Evolutionary conservation across 2,797 vertebrate genomes (phyloP), one percentile per base, ranked within the genome.

Genomic region (Coranthus polyacanthus): DNA sequence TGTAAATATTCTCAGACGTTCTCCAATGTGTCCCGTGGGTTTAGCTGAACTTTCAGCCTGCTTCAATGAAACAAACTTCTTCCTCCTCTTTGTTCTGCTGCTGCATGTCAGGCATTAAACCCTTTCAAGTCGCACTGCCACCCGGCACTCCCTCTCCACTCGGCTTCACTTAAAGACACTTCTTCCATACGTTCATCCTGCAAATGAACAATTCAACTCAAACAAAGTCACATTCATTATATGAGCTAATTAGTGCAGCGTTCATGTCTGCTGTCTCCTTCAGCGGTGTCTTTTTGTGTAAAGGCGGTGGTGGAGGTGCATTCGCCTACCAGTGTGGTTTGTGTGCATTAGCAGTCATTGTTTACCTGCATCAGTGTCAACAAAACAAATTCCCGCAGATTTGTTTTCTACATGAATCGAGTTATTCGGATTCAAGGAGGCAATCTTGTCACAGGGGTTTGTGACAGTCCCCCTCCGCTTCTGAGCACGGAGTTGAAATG

Each of bases 1-100:
- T 63, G 82, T 85, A 88, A 87, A 87, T 88, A 85, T 88, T 87
- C 62, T 53, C 60, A 83, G 68, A 75, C 77, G 73, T 90, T 87
- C 83, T 79, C 86, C 83, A 87, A 80, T 58, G 56, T 17, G 55
- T 87, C 85, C 78, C 70, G 5, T 68, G 85, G 84, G 83, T 76
- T 87, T 79, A 65, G 75, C 79, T 87, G 78, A 84, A 82, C 78
- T 84, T 87, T 77, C 58, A 49, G 62, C 67, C 49, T 6, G 70
- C 75, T 70, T 79, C 75, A 72, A 60, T 87, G 75, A 85, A 86
- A 80, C 66, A 75, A 79, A 64, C 41, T 0, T 63, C 64, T 81
- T 88, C 74, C 77, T 84, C 68, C 71, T 20, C 49, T 81, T 72
- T 53, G n/a, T n/a, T n/a, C n/a, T n/a, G n/a, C 81, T 68, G 65